Evolutionary conservation across 2,888 invertebrate genomes (phyloP).

Genomic region (Cephus runcator): DNA sequence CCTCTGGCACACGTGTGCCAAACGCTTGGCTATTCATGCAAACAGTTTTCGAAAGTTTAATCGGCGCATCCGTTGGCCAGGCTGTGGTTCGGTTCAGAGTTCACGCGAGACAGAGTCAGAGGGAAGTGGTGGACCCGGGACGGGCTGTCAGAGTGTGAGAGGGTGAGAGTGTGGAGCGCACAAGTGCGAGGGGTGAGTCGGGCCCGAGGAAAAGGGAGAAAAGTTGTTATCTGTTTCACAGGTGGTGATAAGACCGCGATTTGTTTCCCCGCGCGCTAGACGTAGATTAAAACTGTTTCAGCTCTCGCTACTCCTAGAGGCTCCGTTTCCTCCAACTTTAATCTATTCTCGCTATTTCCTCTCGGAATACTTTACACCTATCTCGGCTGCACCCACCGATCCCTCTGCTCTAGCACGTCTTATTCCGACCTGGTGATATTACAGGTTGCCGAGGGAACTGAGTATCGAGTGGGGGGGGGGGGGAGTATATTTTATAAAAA

Average conservation of each 20-base stretch:
- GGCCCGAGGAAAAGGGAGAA: constrained; percentile 36
- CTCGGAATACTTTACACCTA: constrained; percentile 19
- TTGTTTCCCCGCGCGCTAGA: constrained; percentile 57
- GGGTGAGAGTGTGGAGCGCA: constrained; percentile 8
- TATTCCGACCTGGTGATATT: neutral
- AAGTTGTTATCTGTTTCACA: constrained; percentile 62
- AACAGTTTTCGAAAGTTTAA: constrained; percentile 64
- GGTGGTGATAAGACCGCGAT: constrained; percentile 61
- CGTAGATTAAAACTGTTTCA: constrained; percentile 57
- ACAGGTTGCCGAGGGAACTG: neutral
- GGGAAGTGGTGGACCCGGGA: too few relatives aligned
- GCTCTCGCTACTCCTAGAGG: constrained; percentile 45
- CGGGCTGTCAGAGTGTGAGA: neutral
- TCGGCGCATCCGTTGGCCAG: constrained; percentile 55
- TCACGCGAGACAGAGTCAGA: constrained; percentile 32
- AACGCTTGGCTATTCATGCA: constrained; percentile 57
- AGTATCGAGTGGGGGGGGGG: neutral
- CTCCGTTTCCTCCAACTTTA: constrained; percentile 53
- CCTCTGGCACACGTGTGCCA: constrained; percentile 23
- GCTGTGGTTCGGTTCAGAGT: constrained; percentile 42
- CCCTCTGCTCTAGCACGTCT: neutral
- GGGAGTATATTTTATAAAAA: too few relatives aligned
- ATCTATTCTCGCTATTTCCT: constrained; percentile 51
- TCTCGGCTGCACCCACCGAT: neutral
- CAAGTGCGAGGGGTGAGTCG: constrained; percentile 8